Conservation (phyloP, 2,113 vertebrate genomes). For the Fulmarus glacialis region DNA sequence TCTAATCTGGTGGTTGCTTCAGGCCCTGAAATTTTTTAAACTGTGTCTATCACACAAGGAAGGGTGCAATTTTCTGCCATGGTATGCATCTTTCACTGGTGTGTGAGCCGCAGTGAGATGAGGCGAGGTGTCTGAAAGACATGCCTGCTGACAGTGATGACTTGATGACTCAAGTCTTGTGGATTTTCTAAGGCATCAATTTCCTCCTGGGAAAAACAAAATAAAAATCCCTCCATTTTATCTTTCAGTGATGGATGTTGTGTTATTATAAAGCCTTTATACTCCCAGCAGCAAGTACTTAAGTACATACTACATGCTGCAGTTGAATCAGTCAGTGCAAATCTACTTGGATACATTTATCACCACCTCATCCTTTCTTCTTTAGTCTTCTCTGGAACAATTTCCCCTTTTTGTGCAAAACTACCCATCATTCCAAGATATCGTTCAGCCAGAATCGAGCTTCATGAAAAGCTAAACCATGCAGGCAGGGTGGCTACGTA, state of each 20-base stretch:
- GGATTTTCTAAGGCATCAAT: neutral
- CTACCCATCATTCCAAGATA: neutral
- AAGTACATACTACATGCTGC: neutral
- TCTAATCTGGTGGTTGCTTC: neutral
- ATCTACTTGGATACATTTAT: neutral
- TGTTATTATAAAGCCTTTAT: conserved; percentile 5
- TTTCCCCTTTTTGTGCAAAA: neutral
- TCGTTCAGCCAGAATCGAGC: neutral
- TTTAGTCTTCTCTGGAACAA: neutral
- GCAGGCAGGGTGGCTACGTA: neutral
- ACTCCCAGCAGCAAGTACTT: neutral
- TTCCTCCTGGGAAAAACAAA: conserved; percentile 23
- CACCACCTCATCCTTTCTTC: neutral
- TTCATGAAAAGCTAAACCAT: neutral
- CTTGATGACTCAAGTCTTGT: neutral
- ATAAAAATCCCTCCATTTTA: conserved; percentile 3
- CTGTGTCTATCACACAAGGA: neutral
- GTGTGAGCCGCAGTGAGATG: neutral
- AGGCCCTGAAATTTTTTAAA: conserved; percentile 12
- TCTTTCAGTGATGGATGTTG: conserved; percentile 1
- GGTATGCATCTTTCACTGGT: neutral
- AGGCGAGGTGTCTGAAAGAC: neutral
- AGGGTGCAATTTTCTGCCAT: neutral
- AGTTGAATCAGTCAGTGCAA: neutral
- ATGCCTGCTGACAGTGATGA: neutral